A percentile compares a stretch with the other conserved stretches of the same genome.
Conservation (phyloP, 2,888 invertebrate genomes). For the Platypus cylindrus region DNA sequence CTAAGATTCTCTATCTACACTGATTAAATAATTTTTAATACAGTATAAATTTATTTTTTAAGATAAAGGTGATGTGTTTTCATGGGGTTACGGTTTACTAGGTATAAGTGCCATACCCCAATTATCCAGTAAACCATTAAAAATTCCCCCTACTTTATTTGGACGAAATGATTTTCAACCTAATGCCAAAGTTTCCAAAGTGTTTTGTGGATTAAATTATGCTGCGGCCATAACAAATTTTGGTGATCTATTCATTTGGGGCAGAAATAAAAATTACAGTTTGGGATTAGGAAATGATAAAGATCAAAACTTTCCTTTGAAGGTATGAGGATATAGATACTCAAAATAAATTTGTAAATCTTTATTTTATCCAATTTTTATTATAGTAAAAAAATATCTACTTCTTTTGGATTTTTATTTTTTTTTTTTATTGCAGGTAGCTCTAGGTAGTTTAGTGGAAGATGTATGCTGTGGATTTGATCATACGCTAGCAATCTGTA, state of each 20-base stretch:
- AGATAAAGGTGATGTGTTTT: conserved; percentile 75
- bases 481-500: conserved; percentile 48
- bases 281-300: conserved; percentile 69
- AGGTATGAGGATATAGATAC: conserved; percentile 40
- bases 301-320: conserved; percentile 81
- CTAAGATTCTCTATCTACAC: no score
- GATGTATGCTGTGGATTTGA: conserved; percentile 76
- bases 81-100: conserved; percentile 90
- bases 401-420: background rate
- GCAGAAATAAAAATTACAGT: conserved; percentile 70
- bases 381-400: background rate
- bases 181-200: conserved; percentile 48
- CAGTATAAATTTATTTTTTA: no score
- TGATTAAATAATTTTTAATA: no score
- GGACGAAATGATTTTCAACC: conserved; percentile 75
- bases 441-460: conserved; percentile 63
- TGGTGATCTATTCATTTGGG: conserved; percentile 88
- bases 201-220: conserved; percentile 62
- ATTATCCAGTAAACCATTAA: conserved; percentile 50
- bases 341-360: no score
- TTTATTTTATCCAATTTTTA: background rate
- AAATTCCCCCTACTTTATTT: conserved; percentile 69
- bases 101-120: conserved; percentile 76
- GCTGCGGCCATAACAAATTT: conserved; percentile 70
- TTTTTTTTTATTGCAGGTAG: conserved; percentile 63